These are phyloP conservation scores for Probosciger aterrimus DNA, from an alignment of 2,113 vertebrate genomes.

Conservation along the genomic window DNA sequence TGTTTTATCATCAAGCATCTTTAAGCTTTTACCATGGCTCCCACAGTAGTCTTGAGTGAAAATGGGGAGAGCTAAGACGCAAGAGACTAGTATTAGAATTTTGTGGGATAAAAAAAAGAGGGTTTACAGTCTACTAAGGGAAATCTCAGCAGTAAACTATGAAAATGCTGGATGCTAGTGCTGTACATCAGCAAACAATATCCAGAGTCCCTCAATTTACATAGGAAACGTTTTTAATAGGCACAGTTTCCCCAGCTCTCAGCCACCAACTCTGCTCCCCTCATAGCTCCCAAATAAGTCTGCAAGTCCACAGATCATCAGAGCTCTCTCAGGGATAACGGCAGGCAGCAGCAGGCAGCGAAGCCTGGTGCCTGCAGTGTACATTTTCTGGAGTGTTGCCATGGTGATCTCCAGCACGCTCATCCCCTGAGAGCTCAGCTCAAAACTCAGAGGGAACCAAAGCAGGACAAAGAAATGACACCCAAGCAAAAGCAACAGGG, in stretches of 20 bases:
- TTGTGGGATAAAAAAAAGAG: neutral
- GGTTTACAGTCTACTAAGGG: neutral
- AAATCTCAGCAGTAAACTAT: neutral
- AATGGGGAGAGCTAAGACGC: neutral
- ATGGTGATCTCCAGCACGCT: conserved; percentile 59
- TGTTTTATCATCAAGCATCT: neutral
- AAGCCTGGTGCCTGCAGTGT: conserved; percentile 29
- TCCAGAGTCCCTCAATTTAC: neutral
- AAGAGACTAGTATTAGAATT: neutral
- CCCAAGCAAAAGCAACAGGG: conserved; percentile 28
- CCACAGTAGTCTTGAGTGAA: neutral
- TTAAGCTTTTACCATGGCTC: neutral
- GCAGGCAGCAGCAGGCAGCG: too few species aligned
- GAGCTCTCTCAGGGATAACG: conserved; percentile 39
- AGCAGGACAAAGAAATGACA: conserved; percentile 65
- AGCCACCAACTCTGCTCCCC: neutral
- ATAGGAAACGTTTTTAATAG: neutral
- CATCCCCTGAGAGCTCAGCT: conserved; percentile 62
- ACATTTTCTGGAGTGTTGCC: conserved; percentile 58
- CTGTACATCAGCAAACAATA: neutral
- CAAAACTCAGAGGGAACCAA: conserved; percentile 64
- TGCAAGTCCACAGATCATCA: conserved; percentile 37
- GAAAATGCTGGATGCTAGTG: neutral
- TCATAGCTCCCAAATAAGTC: neutral
- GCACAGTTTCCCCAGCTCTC: neutral